A percentile compares a stretch with the other conserved stretches of the same genome.
Conservation (phyloP, 2,113 vertebrate genomes). For the Verasper variegatus region DNA sequence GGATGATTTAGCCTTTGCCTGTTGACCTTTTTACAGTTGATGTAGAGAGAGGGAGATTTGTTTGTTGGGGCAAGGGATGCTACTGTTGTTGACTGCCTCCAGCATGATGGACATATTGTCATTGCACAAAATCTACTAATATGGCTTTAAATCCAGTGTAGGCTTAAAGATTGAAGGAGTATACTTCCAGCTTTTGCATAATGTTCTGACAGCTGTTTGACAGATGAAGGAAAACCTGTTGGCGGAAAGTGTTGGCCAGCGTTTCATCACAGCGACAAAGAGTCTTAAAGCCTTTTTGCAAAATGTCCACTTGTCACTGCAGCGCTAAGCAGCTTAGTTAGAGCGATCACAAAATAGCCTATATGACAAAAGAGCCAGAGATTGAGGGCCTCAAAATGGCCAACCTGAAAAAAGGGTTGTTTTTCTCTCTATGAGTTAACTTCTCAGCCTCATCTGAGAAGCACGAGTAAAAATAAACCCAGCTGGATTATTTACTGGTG, state of each 20-base stretch:
- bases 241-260: neutral
- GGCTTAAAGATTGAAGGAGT: neutral
- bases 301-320: slow-evolving; percentile 7
- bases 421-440: neutral
- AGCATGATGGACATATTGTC: neutral
- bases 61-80: neutral
- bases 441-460: neutral
- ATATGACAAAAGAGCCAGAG: neutral
- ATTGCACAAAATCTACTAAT: neutral
- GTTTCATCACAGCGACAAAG: neutral
- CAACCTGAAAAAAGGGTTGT: neutral
- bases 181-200: too few species aligned
- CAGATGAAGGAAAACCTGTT: neutral
- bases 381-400: neutral
- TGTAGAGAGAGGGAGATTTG: neutral
- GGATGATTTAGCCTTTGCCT: neutral
- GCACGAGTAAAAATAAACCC: neutral
- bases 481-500: too few species aligned
- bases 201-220: neutral
- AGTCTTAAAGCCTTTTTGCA: neutral
- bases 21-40: neutral
- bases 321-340: neutral
- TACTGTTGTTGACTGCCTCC: neutral
- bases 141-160: neutral
- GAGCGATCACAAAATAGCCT: neutral